Conservation (phyloP, 2,888 invertebrate species). For the Trissolcus japonicus region DNA sequence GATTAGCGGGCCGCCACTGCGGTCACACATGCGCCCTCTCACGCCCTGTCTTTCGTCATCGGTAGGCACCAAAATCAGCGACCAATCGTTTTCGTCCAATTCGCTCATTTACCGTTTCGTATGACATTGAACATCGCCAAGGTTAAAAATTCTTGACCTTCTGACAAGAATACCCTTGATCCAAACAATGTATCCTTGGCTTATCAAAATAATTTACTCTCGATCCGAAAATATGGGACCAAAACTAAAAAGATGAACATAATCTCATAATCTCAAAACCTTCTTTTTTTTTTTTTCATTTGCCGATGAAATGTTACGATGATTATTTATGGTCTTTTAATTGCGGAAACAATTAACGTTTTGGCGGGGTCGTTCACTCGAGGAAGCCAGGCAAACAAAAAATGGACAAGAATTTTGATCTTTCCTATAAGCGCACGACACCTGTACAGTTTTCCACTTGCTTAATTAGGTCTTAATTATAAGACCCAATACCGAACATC, state of each 20-base stretch:
- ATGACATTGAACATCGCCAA: too few relatives aligned
- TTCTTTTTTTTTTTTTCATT: too few relatives aligned
- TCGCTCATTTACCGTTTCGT: constrained; percentile 20
- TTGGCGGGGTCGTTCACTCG: too few relatives aligned
- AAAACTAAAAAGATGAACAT: too few relatives aligned
- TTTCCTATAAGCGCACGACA: neutral
- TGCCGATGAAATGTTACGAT: constrained; percentile 25
- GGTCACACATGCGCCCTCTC: constrained; percentile 19
- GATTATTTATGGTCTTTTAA: too few relatives aligned
- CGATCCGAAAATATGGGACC: too few relatives aligned
- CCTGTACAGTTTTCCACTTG: constrained; percentile 20
- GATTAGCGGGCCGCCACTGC: constrained; percentile 61
- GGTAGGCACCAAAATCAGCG: constrained; percentile 32
- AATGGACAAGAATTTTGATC: constrained; percentile 23
- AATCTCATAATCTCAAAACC: too few relatives aligned
- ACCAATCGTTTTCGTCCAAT: constrained; percentile 58
- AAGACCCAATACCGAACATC: constrained; percentile 26
- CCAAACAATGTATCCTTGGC: too few relatives aligned
- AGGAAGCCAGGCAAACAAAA: constrained; percentile 14
- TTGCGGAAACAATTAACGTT: too few relatives aligned
- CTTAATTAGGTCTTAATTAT: constrained; percentile 40
- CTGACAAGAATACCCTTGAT: too few relatives aligned
- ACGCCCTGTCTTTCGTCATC: constrained; percentile 35
- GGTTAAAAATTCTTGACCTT: too few relatives aligned
- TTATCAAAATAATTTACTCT: too few relatives aligned